Percentiles rank a stretch among this genome's conserved stretches.
phyloP scores from a whole-genome alignment of 2,888 invertebrate genomes.

The Choristoneura rosaceana region DNA sequence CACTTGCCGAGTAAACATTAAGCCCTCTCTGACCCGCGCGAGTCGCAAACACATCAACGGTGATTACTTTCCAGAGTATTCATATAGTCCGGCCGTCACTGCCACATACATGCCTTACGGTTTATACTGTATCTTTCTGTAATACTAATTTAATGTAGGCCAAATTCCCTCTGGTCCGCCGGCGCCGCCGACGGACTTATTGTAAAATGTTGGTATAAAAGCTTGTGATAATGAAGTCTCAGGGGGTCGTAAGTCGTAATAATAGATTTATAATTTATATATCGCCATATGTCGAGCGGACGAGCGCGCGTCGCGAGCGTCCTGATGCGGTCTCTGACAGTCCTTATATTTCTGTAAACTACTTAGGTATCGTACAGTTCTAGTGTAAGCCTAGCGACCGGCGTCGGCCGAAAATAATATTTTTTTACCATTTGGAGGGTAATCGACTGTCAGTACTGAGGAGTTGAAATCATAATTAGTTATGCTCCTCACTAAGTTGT shows the following conservation, averaged over 20 bases:
- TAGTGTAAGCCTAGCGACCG: constrained; percentile 36
- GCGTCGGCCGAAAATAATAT: constrained; percentile 9
- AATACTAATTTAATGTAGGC: background rate
- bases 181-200: background rate
- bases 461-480: background rate
- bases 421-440: constrained; percentile 11
- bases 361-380: constrained; percentile 68
- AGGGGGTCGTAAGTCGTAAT: constrained; percentile 46
- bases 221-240: constrained; percentile 52
- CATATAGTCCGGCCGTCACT: background rate
- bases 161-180: background rate
- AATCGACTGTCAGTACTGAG: background rate
- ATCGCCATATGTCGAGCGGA: constrained; percentile 12
- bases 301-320: background rate
- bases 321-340: constrained; percentile 48
- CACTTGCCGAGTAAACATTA: too few relatives aligned
- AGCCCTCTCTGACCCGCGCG: too few relatives aligned
- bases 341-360: constrained; percentile 55
- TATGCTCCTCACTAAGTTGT: constrained; percentile 26
- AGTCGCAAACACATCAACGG: background rate
- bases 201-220: constrained; percentile 46
- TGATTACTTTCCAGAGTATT: background rate
- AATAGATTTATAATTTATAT: constrained; percentile 43
- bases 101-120: background rate
- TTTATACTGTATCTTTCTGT: background rate